phyloP scores from a whole-genome alignment of 2,888 invertebrate species.

The Heteropelma amictum region DNA sequence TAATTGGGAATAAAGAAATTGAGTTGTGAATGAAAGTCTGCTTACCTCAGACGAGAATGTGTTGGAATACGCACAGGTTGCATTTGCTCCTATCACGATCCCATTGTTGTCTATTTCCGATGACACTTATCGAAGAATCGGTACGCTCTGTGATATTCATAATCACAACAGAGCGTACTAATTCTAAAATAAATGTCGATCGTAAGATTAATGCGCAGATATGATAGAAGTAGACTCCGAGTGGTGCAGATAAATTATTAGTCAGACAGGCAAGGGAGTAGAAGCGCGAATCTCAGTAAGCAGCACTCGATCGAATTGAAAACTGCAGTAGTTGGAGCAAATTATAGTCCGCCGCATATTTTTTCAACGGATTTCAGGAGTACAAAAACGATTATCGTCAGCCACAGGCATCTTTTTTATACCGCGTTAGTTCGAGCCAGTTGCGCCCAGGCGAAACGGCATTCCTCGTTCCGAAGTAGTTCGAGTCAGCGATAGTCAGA shows the following conservation, averaged over 20 bases:
- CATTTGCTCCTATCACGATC: neutral
- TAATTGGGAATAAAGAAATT: no score
- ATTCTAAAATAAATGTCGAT: constrained; percentile 79
- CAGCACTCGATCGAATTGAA: neutral
- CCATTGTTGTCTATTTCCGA: constrained; percentile 65
- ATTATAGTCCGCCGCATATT: no score
- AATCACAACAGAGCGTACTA: constrained; percentile 80
- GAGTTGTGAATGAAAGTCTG: no score
- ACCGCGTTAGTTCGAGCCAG: no score
- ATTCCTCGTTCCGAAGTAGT: neutral
- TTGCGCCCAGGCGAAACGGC: no score
- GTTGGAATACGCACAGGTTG: no score
- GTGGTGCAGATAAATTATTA: neutral
- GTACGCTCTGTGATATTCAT: constrained; percentile 79
- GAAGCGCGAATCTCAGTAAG: neutral
- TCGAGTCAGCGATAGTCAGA: constrained; percentile 10
- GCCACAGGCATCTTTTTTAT: no score
- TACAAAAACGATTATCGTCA: no score
- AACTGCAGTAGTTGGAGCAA: constrained; percentile 20
- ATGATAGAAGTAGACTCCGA: neutral
- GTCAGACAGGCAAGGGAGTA: neutral
- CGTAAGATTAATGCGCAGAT: constrained; percentile 20
- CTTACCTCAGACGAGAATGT: no score
- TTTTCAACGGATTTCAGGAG: no score
- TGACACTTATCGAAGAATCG: constrained; percentile 79